Percentiles rank a stretch among this genome's conserved stretches.
Evolutionary conservation across 2,888 invertebrate genomes (phyloP).

Genomic region (Temnothorax ravouxi): DNA sequence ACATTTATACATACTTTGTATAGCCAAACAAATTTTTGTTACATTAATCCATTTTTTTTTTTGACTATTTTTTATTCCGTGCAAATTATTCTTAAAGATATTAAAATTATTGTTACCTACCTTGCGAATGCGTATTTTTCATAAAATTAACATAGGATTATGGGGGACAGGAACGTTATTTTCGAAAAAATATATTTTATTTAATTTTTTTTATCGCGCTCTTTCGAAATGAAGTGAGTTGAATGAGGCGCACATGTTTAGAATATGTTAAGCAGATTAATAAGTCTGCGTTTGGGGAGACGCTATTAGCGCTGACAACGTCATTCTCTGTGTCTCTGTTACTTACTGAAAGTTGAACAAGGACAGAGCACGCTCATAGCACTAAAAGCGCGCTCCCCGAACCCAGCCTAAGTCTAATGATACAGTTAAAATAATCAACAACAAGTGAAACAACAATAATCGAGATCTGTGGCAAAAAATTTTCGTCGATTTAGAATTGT

Average conservation of each 20-base stretch:
- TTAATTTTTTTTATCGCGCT: constrained; percentile 58
- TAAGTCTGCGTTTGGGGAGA: no score
- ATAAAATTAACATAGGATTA: constrained; percentile 1
- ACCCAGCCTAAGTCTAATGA: constrained; percentile 75
- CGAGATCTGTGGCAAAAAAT: constrained; percentile 74
- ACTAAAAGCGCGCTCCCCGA: no score
- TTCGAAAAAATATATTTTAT: constrained; percentile 75
- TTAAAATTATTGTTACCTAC: constrained; percentile 6
- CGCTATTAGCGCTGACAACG: no score
- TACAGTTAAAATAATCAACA: constrained; percentile 83
- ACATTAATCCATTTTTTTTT: not conserved
- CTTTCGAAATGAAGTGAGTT: constrained; percentile 12
- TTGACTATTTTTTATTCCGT: not conserved
- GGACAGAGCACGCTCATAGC: no score
- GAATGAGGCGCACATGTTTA: constrained; percentile 47
- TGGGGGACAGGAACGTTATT: constrained; percentile 50
- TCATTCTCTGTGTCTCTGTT: no score
- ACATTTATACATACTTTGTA: constrained; percentile 48
- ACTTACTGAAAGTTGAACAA: no score
- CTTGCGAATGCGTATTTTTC: not conserved
- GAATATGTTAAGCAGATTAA: constrained; percentile 63
- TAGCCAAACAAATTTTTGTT: not conserved
- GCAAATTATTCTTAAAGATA: not conserved
- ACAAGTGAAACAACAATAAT: constrained; percentile 83
- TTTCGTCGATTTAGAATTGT: constrained; percentile 52